Percentiles rank a stretch among this genome's conserved stretches.
Conservation (phyloP, 2,888 invertebrate species). For the Teinopalpus imperialis region DNA sequence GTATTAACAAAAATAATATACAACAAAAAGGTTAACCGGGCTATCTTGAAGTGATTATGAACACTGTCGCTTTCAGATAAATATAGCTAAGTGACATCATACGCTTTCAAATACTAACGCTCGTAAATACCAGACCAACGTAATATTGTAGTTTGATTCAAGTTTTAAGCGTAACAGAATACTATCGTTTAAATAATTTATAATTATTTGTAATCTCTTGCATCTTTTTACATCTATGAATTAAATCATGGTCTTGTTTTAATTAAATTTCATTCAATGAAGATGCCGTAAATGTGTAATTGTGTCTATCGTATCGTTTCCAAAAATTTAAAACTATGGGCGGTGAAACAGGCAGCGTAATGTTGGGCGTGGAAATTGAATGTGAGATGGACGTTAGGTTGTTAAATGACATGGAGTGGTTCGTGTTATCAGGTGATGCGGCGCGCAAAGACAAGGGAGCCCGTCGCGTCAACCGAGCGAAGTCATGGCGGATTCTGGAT, state of each 20-base stretch:
- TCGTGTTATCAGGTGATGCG: slow-evolving; percentile 65
- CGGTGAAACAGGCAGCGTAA: slow-evolving; percentile 42
- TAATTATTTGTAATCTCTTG: too few species aligned
- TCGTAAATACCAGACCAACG: slow-evolving; percentile 13
- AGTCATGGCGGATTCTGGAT: slow-evolving; percentile 61
- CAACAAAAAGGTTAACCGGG: too few species aligned
- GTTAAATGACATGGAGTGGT: slow-evolving; percentile 64
- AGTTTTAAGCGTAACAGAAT: slow-evolving; percentile 22
- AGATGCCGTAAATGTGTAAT: too few species aligned
- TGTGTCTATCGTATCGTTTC: slow-evolving; percentile 1
- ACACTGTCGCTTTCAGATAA: slow-evolving; percentile 27
- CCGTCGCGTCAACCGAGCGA: slow-evolving; percentile 51
- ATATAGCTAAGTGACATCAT: slow-evolving; percentile 41
- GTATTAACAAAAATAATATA: too few species aligned
- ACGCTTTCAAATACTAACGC: slow-evolving; percentile 36
- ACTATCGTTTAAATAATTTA: too few species aligned
- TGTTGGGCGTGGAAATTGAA: slow-evolving; percentile 61
- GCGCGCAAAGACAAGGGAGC: slow-evolving; percentile 54
- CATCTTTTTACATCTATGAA: too few species aligned
- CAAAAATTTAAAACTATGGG: slow-evolving; percentile 34
- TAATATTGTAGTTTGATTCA: not conserved
- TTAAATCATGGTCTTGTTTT: too few species aligned
- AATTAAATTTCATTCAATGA: too few species aligned
- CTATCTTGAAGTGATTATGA: too few species aligned
- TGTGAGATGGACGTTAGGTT: slow-evolving; percentile 51